phyloP scores from a whole-genome alignment of 2,888 invertebrate species.

The Pollenia griseotomentosa region DNA sequence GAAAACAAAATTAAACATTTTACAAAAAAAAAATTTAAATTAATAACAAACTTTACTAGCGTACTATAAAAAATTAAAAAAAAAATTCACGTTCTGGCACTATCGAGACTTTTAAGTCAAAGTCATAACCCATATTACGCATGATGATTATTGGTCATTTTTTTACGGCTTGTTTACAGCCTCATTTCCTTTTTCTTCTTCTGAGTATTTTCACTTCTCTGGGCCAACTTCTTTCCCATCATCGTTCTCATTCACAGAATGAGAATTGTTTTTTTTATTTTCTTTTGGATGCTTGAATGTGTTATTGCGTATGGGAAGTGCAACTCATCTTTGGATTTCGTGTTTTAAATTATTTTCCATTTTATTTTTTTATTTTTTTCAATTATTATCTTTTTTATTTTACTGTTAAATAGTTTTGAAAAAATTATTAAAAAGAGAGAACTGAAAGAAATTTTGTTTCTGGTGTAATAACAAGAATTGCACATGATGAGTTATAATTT shows the following conservation, averaged over 20 bases:
- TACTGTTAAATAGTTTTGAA: conserved; percentile 25
- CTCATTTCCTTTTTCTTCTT: neutral
- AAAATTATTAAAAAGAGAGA: conserved; percentile 2
- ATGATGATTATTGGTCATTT: conserved; percentile 65
- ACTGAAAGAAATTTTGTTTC: neutral
- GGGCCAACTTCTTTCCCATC: conserved; percentile 26
- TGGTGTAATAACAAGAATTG: conserved; percentile 17
- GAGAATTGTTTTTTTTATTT: conserved; percentile 13
- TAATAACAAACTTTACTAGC: neutral
- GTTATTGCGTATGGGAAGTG: conserved; percentile 1
- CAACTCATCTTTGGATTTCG: conserved; percentile 33
- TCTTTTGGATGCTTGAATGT: neutral
- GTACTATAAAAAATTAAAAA: neutral
- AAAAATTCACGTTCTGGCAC: conserved; percentile 33
- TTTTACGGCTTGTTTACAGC: conserved; percentile 65
- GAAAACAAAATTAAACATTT: conserved; percentile 38
- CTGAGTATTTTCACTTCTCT: neutral
- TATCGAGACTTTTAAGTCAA: neutral
- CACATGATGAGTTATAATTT: conserved; percentile 29
- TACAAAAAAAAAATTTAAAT: conserved; percentile 10
- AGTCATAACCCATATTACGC: conserved; percentile 69
- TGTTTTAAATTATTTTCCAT: conserved; percentile 52
- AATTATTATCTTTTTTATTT: conserved; percentile 36
- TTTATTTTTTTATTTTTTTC: conserved; percentile 27
- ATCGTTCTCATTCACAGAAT: conserved; percentile 24